phyloP scores from a whole-genome alignment of 1,140 invertebrate genomes.

The Zaprionus davidi region DNA sequence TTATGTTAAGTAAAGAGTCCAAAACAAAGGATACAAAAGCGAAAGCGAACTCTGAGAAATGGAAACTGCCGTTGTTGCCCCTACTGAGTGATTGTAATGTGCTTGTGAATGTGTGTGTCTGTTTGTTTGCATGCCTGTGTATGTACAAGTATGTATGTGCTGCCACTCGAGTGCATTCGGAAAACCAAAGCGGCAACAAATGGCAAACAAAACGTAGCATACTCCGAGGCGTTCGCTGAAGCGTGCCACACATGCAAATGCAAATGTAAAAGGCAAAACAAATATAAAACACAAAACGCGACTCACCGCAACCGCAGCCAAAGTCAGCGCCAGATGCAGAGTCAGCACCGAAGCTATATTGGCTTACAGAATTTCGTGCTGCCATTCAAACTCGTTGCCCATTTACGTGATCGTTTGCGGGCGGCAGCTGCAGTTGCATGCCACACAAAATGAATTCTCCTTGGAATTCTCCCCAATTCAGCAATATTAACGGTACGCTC shows the following conservation, averaged over 20 bases:
- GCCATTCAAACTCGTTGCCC: constrained; percentile 48
- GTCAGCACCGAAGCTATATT: constrained; percentile 36
- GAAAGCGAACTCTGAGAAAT: neutral
- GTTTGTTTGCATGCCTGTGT: neutral
- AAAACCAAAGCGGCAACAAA: constrained; percentile 66
- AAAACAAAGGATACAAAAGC: constrained; percentile 10
- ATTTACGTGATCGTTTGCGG: constrained; percentile 67
- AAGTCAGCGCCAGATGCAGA: constrained; percentile 31
- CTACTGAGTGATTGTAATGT: constrained; percentile 1
- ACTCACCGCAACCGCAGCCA: constrained; percentile 7
- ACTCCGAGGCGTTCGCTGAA: constrained; percentile 47
- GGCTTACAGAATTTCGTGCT: constrained; percentile 64
- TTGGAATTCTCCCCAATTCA: constrained; percentile 13
- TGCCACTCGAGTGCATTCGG: constrained; percentile 43
- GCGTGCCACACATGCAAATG: constrained; percentile 76
- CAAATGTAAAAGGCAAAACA: constrained; percentile 19
- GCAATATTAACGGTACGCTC: neutral
- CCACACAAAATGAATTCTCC: constrained; percentile 50
- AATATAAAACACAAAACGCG: constrained; percentile 30
- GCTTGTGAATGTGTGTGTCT: neutral
- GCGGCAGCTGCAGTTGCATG: constrained; percentile 52
- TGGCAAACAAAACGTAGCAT: constrained; percentile 75
- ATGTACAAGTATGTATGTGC: constrained; percentile 2
- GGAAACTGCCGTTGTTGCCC: neutral
- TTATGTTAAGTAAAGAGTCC: constrained; percentile 27